Evolutionary conservation across 2,113 vertebrate species (phyloP).

Genomic region (Podarcis raffonei): DNA sequence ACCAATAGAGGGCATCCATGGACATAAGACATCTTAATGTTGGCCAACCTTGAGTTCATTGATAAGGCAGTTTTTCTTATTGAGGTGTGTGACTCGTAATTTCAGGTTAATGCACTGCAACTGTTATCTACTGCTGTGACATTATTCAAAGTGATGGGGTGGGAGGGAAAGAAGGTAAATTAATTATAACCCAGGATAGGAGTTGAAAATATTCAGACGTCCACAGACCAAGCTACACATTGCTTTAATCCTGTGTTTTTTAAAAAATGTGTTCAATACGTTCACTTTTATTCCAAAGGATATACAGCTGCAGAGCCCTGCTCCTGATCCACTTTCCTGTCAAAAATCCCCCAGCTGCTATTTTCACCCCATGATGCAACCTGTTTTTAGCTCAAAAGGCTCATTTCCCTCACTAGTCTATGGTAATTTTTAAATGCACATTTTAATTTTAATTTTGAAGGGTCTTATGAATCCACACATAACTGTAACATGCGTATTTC

Average conservation of each 20-base stretch:
- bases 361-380: not conserved
- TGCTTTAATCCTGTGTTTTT: not conserved
- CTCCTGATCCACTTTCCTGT: not conserved
- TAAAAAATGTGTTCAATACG: not conserved
- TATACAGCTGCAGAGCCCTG: not conserved
- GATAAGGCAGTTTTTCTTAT: not conserved
- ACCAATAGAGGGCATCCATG: not conserved
- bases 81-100: not conserved
- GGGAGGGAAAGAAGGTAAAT: not conserved
- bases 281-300: not conserved
- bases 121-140: not conserved
- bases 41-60: not conserved
- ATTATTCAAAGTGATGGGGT: not conserved
- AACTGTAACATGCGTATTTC: conserved; percentile 14
- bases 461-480: not conserved
- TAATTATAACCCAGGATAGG: not conserved
- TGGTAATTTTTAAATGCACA: not conserved
- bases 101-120: not conserved
- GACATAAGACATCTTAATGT: not conserved
- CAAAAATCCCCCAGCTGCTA: not conserved
- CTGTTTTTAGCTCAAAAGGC: conserved; percentile 1
- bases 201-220: not conserved
- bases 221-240: not conserved
- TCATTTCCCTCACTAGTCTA: not conserved
- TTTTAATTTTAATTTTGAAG: not conserved